Conservation (phyloP, 2,888 invertebrate genomes). For the Candidula unifasciata region DNA sequence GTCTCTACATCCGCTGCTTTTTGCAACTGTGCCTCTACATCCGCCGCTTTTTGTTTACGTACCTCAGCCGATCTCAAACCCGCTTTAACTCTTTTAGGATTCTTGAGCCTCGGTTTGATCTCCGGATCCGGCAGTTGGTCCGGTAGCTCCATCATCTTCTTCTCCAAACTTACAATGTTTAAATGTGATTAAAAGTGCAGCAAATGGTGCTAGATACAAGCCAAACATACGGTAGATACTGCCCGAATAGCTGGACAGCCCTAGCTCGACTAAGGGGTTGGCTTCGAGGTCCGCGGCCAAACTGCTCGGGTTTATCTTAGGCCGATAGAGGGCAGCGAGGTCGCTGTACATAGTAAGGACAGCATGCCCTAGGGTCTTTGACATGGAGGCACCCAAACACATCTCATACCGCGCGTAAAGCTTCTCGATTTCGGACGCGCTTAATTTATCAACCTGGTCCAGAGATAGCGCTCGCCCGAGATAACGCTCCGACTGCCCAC, state of each 20-base stretch:
- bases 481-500: not conserved
- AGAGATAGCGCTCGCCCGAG: not conserved
- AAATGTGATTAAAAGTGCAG: not conserved
- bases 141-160: no score
- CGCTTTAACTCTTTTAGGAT: not conserved
- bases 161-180: no score
- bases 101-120: not conserved
- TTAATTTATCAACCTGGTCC: not conserved
- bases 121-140: no score
- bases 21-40: not conserved
- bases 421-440: not conserved
- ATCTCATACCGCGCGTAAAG: slow-evolving; percentile 9
- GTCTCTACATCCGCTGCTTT: not conserved
- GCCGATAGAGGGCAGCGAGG: not conserved
- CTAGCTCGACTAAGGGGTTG: slow-evolving; percentile 15
- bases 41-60: not conserved
- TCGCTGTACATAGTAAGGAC: not conserved
- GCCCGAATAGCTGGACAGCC: not conserved
- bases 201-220: not conserved
- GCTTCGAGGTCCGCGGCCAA: not conserved
- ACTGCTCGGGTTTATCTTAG: not conserved
- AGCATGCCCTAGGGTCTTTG: not conserved
- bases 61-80: not conserved
- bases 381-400: not conserved
- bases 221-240: not conserved